phyloP scores from a whole-genome alignment of 30 jellyfish, hydroid and myxozoan genomes.

The Cassiopea andromeda region DNA sequence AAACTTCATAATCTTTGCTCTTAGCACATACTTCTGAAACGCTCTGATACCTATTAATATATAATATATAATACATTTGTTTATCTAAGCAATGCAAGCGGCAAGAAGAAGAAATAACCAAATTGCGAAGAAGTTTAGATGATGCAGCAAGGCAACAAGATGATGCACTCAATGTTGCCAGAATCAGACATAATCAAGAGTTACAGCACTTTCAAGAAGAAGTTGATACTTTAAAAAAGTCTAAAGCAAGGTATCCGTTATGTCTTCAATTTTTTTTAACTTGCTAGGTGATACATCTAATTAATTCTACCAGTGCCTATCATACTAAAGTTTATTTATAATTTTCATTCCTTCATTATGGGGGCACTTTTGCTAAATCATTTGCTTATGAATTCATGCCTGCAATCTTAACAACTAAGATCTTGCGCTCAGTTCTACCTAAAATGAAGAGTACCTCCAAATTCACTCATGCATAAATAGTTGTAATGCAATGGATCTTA shows the following conservation, averaged over 20 bases:
- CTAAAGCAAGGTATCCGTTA: conserved; percentile 45
- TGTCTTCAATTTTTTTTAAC: not conserved
- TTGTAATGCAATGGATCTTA: too few species aligned
- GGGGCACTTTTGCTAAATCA: too few species aligned
- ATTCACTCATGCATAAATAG: too few species aligned
- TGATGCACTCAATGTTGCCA: conserved; percentile 64
- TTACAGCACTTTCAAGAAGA: conserved; percentile 61
- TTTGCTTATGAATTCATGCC: too few species aligned
- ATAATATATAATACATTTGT: not conserved
- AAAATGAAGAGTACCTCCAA: too few species aligned
- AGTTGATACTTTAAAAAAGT: conserved; percentile 56
- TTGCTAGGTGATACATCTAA: not conserved
- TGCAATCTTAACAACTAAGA: too few species aligned
- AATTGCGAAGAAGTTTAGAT: conserved; percentile 64
- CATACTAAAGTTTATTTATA: too few species aligned
- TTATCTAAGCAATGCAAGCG: conserved; percentile 66
- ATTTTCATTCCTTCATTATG: too few species aligned
- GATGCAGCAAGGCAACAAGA: conserved; percentile 76
- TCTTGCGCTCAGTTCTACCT: too few species aligned
- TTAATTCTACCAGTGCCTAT: not conserved
- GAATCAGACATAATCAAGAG: conserved; percentile 60
- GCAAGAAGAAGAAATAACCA: conserved; percentile 65
- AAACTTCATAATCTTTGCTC: too few species aligned
- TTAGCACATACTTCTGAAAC: too few species aligned
- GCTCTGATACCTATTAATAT: too few species aligned